Conservation (phyloP, 2,888 invertebrate genomes). For the Megamerina dolium region DNA sequence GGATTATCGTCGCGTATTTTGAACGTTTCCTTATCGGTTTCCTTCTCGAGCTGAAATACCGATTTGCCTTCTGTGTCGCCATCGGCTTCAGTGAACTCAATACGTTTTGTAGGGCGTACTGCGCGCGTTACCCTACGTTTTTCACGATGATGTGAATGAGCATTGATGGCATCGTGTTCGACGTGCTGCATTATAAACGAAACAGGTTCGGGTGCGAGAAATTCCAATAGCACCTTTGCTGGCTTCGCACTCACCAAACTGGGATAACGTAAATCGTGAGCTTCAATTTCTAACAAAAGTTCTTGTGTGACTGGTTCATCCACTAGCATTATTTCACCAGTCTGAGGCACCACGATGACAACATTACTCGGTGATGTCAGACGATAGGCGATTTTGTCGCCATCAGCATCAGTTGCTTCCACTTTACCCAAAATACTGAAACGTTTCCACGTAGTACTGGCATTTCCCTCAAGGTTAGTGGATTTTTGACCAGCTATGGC, state of each 20-base stretch:
- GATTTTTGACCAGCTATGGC: conserved; percentile 60
- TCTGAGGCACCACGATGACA: conserved; percentile 86
- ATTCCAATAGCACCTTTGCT: conserved; percentile 72
- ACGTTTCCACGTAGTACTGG: conserved; percentile 63
- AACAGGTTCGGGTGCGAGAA: conserved; percentile 56
- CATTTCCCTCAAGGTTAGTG: conserved; percentile 55
- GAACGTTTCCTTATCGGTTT: conserved; percentile 86
- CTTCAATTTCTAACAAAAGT: conserved; percentile 68
- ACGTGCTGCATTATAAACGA: conserved; percentile 57
- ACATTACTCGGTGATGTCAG: conserved; percentile 73
- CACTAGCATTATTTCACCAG: conserved; percentile 79
- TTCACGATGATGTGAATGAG: conserved; percentile 58
- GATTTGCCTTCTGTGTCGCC: conserved; percentile 82
- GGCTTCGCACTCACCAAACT: conserved; percentile 64
- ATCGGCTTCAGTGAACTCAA: conserved; percentile 86
- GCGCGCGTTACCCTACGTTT: conserved; percentile 80
- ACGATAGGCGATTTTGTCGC: conserved; percentile 85
- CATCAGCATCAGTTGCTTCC: conserved; percentile 81
- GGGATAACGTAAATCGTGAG: conserved; percentile 75
- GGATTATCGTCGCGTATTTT: conserved; percentile 90
- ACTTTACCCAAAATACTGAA: conserved; percentile 81
- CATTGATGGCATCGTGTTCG: conserved; percentile 49
- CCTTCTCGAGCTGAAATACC: conserved; percentile 85
- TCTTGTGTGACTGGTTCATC: conserved; percentile 64
- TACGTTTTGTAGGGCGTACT: conserved; percentile 89